These are phyloP conservation scores for Passer domesticus DNA, from an alignment of 2,113 vertebrate species.

Conservation along the genomic window DNA sequence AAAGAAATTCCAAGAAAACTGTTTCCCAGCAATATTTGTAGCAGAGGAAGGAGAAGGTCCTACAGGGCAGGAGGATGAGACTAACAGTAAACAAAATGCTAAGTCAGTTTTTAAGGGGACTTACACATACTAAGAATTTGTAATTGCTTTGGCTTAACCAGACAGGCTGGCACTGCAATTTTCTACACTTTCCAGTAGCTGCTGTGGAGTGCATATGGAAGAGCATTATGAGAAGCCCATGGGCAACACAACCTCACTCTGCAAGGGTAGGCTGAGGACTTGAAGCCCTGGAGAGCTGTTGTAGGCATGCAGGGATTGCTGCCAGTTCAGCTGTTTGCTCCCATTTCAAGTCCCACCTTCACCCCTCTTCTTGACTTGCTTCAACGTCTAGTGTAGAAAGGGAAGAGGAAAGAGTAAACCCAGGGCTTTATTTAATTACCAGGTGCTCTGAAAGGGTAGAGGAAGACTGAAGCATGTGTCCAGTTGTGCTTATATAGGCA, in stretches of 20 bases:
- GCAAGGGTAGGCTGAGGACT: neutral
- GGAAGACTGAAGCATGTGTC: neutral
- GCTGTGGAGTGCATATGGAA: neutral
- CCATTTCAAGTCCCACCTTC: neutral
- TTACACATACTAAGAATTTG: neutral
- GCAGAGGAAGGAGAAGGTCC: neutral
- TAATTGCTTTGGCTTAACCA: neutral
- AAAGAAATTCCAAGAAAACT: neutral
- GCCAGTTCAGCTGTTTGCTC: neutral
- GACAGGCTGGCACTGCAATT: neutral
- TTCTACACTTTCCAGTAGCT: neutral
- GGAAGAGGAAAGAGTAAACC: neutral
- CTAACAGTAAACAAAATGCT: neutral
- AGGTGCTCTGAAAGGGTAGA: neutral
- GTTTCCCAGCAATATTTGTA: neutral
- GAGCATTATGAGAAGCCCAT: neutral
- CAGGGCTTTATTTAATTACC: neutral
- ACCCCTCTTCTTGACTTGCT: neutral
- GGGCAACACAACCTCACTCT: fast-evolving
- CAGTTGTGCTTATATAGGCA: neutral
- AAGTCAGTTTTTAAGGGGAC: neutral
- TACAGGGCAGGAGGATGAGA: neutral
- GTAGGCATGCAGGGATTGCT: neutral
- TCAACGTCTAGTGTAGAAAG: neutral
- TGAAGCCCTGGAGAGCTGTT: neutral